Evolutionary conservation across 30 jellyfish, hydroid and myxozoan species (phyloP).

Genomic region (Turritopsis dohrnii): DNA sequence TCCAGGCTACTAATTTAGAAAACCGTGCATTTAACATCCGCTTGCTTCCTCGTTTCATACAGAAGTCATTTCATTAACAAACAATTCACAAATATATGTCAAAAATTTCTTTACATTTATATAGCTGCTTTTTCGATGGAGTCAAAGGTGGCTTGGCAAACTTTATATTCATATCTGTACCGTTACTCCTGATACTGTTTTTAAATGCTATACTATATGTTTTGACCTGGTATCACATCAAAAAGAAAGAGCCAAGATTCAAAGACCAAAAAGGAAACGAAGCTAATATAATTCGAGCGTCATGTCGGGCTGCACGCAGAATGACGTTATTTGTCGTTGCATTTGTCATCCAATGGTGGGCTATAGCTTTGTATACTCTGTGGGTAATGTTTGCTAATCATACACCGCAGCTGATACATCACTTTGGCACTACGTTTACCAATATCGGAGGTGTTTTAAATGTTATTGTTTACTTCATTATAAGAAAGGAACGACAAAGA

Average conservation of each 20-base stretch:
- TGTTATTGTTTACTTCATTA: neutral
- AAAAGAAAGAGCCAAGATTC: neutral
- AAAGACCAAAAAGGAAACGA: neutral
- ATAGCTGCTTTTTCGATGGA: neutral
- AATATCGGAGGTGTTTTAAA: neutral
- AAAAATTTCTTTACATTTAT: too few relatives aligned
- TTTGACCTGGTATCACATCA: neutral
- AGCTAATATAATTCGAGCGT: slow-evolving; percentile 9
- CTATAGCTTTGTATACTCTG: neutral
- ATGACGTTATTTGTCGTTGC: neutral
- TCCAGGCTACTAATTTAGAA: too few relatives aligned
- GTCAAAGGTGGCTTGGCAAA: slow-evolving; percentile 3
- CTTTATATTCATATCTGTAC: neutral
- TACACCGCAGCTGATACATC: neutral
- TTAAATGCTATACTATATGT: neutral
- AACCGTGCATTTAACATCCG: too few relatives aligned
- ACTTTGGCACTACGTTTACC: neutral
- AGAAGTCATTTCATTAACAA: too few relatives aligned
- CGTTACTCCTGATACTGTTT: neutral
- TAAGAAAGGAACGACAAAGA: too few relatives aligned
- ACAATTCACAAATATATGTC: too few relatives aligned
- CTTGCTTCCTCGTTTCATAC: neutral
- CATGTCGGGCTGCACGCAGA: neutral
- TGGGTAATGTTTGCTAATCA: neutral
- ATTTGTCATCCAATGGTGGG: neutral